These are phyloP conservation scores for Xanthia icteritia DNA, from an alignment of 2,888 invertebrate genomes.

Conservation along the genomic window DNA sequence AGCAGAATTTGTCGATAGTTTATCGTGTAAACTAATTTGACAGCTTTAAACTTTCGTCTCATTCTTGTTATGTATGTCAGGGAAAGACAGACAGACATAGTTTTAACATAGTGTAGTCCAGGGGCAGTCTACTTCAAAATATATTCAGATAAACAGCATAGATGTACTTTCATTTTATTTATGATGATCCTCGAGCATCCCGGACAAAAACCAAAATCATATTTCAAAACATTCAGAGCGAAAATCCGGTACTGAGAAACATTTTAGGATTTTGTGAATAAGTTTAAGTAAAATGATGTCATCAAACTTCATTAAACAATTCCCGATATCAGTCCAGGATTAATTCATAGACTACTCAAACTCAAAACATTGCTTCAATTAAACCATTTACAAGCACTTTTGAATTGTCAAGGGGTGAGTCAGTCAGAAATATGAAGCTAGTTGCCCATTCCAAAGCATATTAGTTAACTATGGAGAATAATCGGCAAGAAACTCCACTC, in stretches of 20 bases:
- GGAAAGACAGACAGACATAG: background rate
- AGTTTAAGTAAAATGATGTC: background rate
- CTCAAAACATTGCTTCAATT: no score
- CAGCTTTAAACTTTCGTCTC: background rate
- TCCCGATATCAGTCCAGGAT: no score
- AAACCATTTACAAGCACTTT: no score
- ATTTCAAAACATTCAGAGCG: background rate
- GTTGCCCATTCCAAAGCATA: no score
- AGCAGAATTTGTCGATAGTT: background rate
- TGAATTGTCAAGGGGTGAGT: no score
- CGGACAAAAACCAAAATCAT: background rate
- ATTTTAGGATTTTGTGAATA: background rate
- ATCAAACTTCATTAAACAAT: background rate
- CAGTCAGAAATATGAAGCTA: no score
- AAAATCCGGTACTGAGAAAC: background rate
- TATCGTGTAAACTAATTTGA: background rate
- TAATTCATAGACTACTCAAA: background rate
- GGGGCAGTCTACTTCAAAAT: background rate
- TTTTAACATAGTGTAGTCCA: background rate
- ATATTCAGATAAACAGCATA: background rate
- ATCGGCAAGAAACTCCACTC: no score
- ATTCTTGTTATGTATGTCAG: background rate
- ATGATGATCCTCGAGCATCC: background rate
- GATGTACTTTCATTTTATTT: background rate
- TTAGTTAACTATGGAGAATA: no score